Evolutionary conservation across 2,797 vertebrate species (phyloP).

Genomic region (Hydrophis major): DNA sequence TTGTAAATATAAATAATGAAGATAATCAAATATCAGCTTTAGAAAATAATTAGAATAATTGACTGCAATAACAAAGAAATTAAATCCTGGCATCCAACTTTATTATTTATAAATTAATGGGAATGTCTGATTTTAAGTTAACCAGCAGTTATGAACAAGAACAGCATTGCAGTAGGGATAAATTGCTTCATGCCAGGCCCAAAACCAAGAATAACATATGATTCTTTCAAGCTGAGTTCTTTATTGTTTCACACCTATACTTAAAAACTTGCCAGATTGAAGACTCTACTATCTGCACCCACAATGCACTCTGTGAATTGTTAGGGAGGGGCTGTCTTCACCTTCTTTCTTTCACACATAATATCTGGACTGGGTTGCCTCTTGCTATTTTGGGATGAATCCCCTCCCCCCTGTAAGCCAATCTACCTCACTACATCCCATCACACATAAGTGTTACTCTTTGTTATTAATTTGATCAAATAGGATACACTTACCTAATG

Average conservation of each 20-base stretch:
- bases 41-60: neutral
- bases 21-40: neutral
- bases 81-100: neutral
- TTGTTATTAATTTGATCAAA: neutral
- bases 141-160: neutral
- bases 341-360: neutral
- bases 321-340: neutral
- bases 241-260: neutral
- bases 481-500: neutral
- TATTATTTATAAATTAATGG: neutral
- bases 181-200: neutral
- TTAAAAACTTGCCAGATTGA: neutral
- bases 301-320: neutral
- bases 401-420: neutral
- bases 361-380: neutral
- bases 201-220: neutral
- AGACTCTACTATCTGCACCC: neutral
- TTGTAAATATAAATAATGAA: neutral
- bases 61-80: neutral
- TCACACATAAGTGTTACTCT: neutral
- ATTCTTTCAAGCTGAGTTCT: neutral
- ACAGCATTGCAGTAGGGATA: neutral
- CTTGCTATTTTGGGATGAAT: neutral
- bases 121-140: neutral
- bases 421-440: neutral